A percentile compares a stretch with the other conserved stretches of the same genome.
Conservation (phyloP, 2,113 vertebrate species). For the Erpornis zantholeuca region DNA sequence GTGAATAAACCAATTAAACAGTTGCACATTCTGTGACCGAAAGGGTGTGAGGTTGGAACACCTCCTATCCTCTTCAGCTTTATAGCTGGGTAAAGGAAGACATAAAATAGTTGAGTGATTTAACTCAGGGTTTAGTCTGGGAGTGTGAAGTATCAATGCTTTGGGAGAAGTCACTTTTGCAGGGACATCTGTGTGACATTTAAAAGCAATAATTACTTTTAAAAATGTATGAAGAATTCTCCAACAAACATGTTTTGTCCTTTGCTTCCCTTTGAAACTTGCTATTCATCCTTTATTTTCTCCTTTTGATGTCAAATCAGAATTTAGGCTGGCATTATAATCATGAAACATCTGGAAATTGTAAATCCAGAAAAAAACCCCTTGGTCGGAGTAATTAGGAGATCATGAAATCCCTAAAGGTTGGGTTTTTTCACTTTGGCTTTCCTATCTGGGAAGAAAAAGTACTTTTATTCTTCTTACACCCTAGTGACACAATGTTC, state of each 20-base stretch:
- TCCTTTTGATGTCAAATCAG: background rate
- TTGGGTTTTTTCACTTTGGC: background rate
- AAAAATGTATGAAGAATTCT: background rate
- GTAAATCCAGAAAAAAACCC: background rate
- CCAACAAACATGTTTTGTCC: background rate
- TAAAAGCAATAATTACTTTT: background rate
- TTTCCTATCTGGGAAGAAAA: background rate
- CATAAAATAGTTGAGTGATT: background rate
- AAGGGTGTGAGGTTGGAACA: background rate
- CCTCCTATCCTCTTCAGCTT: background rate
- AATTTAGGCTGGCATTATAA: background rate
- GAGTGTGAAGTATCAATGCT: background rate
- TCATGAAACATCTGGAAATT: slow-evolving; percentile 21
- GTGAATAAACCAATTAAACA: background rate
- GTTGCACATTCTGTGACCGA: background rate
- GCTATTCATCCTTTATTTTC: background rate
- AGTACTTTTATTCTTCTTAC: background rate
- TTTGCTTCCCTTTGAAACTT: background rate
- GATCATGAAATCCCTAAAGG: background rate
- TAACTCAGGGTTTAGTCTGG: background rate
- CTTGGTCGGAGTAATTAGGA: background rate
- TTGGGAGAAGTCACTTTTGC: background rate
- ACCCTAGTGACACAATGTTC: background rate
- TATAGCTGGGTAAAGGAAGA: background rate
- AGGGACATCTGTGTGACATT: background rate